Percentiles rank a stretch among this genome's conserved stretches.
These are phyloP conservation scores for Gorsachius goisagi DNA, from an alignment of 2,113 vertebrate species.

Conservation along the genomic window DNA sequence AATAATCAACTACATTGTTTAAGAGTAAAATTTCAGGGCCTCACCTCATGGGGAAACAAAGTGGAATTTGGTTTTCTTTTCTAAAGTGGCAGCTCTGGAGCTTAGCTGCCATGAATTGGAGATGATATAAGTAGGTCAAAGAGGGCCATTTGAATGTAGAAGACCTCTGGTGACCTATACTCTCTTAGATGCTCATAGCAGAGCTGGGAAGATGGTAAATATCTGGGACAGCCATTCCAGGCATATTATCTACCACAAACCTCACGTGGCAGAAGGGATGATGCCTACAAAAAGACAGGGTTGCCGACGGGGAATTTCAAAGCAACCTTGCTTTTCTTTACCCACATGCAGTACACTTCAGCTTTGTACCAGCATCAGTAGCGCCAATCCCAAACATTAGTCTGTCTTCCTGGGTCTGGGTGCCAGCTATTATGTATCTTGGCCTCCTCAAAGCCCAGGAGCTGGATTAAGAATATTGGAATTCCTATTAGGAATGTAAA, in stretches of 20 bases:
- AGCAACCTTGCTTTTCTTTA: background rate
- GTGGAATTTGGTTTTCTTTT: background rate
- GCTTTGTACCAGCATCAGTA: background rate
- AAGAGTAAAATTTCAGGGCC: background rate
- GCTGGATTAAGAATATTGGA: background rate
- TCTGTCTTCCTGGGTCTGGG: background rate
- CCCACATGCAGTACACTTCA: background rate
- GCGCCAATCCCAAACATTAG: background rate
- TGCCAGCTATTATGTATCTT: background rate
- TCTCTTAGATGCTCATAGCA: background rate
- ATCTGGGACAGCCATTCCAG: background rate
- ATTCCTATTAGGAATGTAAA: too few relatives aligned
- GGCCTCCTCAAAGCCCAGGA: background rate
- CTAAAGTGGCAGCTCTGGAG: background rate
- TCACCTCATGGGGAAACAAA: background rate
- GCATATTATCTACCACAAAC: background rate
- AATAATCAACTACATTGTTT: background rate
- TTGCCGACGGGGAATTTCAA: background rate
- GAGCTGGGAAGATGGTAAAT: background rate
- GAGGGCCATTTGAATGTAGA: background rate
- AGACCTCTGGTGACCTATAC: background rate
- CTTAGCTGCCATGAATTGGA: background rate
- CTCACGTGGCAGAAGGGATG: background rate
- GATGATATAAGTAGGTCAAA: background rate
- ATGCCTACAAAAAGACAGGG: background rate